These are phyloP conservation scores for Pungitius pungitius DNA, from an alignment of 2,113 vertebrate genomes.

Conservation along the genomic window DNA sequence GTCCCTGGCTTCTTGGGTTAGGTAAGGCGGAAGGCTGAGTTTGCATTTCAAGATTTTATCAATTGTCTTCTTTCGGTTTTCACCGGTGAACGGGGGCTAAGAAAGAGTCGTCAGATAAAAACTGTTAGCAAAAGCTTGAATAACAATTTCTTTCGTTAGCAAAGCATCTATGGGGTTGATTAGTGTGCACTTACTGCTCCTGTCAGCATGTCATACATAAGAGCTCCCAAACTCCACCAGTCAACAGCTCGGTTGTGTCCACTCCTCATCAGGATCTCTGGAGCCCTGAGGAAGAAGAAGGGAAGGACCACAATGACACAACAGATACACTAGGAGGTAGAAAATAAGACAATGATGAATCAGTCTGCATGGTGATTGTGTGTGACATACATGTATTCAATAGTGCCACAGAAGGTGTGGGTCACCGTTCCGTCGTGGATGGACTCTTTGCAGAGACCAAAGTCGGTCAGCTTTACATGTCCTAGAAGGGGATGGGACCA, in stretches of 20 bases:
- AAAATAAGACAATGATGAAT: not conserved
- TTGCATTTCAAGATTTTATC: constrained; percentile 99
- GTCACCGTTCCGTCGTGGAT: constrained; percentile 97
- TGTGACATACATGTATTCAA: constrained; percentile 95
- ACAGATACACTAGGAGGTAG: not conserved
- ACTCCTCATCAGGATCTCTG: constrained; percentile 98
- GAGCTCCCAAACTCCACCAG: constrained; percentile 98
- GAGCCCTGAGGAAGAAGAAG: constrained; percentile 83
- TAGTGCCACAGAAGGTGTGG: constrained; percentile 98
- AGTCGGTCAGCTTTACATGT: constrained; percentile 97
- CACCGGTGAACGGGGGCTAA: constrained; percentile 95
- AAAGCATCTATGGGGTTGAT: not conserved
- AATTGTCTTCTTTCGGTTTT: constrained; percentile 98
- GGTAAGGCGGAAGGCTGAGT: constrained; percentile 99
- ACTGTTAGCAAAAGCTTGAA: not conserved
- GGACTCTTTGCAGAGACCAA: constrained; percentile 97
- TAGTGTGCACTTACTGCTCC: constrained; percentile 90
- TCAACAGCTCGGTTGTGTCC: constrained; percentile 97
- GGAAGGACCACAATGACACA: not conserved
- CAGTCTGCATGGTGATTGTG: not conserved
- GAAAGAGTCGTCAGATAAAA: constrained; percentile 23
- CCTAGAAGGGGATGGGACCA: constrained; percentile 77
- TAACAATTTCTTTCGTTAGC: not conserved
- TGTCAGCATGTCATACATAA: constrained; percentile 99
- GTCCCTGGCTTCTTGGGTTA: constrained; percentile 99